A percentile compares a stretch with the other conserved stretches of the same genome.
Evolutionary conservation across 2,113 vertebrate genomes (phyloP).

Genomic region (Takifugu bimaculatus): DNA sequence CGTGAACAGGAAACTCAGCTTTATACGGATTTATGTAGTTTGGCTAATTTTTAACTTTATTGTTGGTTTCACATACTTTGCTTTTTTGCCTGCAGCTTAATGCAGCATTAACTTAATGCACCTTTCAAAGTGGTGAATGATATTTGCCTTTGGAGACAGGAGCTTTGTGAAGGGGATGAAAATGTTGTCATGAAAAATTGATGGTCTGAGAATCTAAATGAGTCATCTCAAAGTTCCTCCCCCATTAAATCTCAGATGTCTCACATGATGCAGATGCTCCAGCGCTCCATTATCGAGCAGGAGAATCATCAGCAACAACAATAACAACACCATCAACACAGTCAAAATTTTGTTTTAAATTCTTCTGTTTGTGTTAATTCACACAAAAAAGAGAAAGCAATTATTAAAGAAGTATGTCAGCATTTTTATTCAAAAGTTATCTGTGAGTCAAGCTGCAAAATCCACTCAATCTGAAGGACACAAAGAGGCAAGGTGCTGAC

Average conservation of each 20-base stretch:
- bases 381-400: too few species aligned
- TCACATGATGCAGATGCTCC: constrained; percentile 22
- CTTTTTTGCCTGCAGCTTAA: too few species aligned
- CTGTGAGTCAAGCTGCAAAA: neutral
- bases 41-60: too few species aligned
- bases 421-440: too few species aligned
- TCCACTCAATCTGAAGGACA: neutral
- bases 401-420: too few species aligned
- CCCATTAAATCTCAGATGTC: constrained; percentile 35
- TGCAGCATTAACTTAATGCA: constrained; percentile 8
- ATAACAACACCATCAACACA: constrained; percentile 4
- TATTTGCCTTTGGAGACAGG: constrained; percentile 9
- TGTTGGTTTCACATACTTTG: too few species aligned
- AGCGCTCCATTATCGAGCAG: constrained; percentile 47
- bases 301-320: constrained; percentile 10
- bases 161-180: neutral
- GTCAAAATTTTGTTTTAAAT: too few species aligned
- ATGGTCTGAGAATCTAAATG: constrained; percentile 21
- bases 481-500: neutral
- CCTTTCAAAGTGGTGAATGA: constrained; percentile 19
- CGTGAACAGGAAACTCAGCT: too few species aligned
- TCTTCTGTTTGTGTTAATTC: too few species aligned
- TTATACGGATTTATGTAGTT: too few species aligned
- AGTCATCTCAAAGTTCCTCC: constrained; percentile 21
- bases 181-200: constrained; percentile 37